Evolutionary conservation across 2,888 invertebrate genomes (phyloP), one percentile per base, ranked within the genome.

Genomic region (Leistus spinibarbis): DNA sequence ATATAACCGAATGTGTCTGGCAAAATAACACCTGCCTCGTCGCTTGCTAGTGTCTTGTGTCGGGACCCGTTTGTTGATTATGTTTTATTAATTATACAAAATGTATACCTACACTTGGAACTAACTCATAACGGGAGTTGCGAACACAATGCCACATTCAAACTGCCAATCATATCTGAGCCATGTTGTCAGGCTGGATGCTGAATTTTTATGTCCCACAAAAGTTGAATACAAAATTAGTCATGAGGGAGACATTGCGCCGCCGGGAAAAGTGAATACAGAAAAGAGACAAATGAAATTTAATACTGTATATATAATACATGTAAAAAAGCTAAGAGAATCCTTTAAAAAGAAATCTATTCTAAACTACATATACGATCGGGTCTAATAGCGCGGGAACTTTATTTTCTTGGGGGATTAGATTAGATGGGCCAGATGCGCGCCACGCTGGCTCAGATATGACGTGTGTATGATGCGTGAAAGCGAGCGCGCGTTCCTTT

Each of bases 111-210:
- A n/a, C n/a, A n/a, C n/a, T n/a, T n/a, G n/a, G n/a, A n/a, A 72
- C 73, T 73, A 73, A 73, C 73, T 73, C 67, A 23, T 64, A 10
- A 71, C 53, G 71, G 71, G 71, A 71, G 65, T 65, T 62, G 54
- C n/a, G 75, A 75, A 75, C 75, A 75, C 84, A 79, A 81, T 88
- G 89, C 89, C 89, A 89, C 88, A 88, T 83, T 89, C 89, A 89
- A 89, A 88, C 86, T 86, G 84, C 83, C 87, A 84, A 88, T 89
- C 89, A 89, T 89, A 89, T 89, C 89, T 89, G 89, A 89, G 89
- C 88, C 89, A 88, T 86, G 86, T 83, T 82, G 81, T 83, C 82
- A 81, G 82, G 79, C 75, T 75, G 68, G 67, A 60, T 60, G 53
- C 27, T 68, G 68, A 62, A 17, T 60, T 60, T 19, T 60, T 17